These are phyloP conservation scores for Lacanobia wlatinum DNA, from an alignment of 2,888 invertebrate species.

Conservation along the genomic window DNA sequence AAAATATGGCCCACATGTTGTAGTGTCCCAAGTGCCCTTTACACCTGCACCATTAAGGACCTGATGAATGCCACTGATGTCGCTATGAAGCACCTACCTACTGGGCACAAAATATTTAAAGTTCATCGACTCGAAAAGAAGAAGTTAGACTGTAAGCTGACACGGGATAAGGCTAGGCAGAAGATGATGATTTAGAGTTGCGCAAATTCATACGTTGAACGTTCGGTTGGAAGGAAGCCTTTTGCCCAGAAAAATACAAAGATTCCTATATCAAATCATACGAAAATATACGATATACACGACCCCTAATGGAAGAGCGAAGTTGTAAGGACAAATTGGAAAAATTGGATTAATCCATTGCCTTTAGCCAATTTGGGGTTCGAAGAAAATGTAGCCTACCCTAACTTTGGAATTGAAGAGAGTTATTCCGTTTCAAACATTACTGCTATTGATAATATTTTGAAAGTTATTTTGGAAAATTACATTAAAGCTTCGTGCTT, in stretches of 20 bases:
- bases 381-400: slow-evolving; percentile 39
- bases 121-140: no score
- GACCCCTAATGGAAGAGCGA: slow-evolving; percentile 52
- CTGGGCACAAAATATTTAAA: no score
- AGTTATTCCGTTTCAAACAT: slow-evolving; percentile 43
- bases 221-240: not conserved
- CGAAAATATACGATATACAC: slow-evolving; percentile 29
- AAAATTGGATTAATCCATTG: slow-evolving; percentile 58
- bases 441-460: slow-evolving; percentile 10
- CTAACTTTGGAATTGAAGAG: slow-evolving; percentile 33
- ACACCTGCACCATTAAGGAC: no score
- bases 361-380: slow-evolving; percentile 44
- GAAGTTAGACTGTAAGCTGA: not conserved
- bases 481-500: not conserved
- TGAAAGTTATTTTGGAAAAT: slow-evolving; percentile 18
- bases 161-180: not conserved
- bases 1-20: no score
- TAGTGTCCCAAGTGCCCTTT: no score
- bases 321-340: slow-evolving; percentile 57
- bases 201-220: not conserved
- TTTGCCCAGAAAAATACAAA: slow-evolving; percentile 9
- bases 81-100: no score
- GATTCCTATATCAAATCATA: slow-evolving; percentile 24
- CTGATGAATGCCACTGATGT: no score
- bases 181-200: not conserved